Conservation (phyloP, 2,888 invertebrate species). For the Agapetus fuscipes region DNA sequence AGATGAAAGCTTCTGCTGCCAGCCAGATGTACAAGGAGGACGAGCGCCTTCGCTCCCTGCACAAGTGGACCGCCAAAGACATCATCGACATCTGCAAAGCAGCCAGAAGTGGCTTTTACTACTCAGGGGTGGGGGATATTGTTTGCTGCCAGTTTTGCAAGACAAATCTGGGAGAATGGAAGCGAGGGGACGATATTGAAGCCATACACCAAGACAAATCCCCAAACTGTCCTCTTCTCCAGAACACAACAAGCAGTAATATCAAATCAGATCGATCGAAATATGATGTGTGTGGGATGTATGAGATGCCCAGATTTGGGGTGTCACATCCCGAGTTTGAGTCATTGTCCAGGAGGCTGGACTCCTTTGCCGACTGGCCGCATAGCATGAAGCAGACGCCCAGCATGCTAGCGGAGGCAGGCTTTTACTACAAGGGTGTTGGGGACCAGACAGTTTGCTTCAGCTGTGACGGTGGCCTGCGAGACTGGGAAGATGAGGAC, state of each 20-base stretch:
- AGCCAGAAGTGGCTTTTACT: conserved; percentile 78
- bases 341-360: conserved; percentile 60
- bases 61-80: conserved; percentile 55
- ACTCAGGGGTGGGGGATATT: conserved; percentile 61
- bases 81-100: conserved; percentile 53
- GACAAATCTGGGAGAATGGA: conserved; percentile 74
- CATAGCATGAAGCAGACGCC: conserved; percentile 70
- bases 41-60: conserved; percentile 56
- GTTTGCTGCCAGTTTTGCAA: conserved; percentile 76
- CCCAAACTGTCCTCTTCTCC: conserved; percentile 68
- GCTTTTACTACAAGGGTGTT: conserved; percentile 83
- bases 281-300: conserved; percentile 28
- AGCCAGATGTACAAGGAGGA: conserved; percentile 50
- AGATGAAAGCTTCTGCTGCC: too few species aligned
- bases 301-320: conserved; percentile 26
- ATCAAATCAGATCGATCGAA: conserved; percentile 44
- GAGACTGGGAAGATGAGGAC: conserved; percentile 86
- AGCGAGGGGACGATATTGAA: conserved; percentile 67
- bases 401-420: conserved; percentile 73
- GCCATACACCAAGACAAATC: conserved; percentile 73
- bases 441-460: conserved; percentile 89
- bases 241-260: conserved; percentile 53
- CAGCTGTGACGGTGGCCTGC: conserved; percentile 86
- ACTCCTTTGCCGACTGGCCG: conserved; percentile 74
- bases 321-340: conserved; percentile 62